Conservation (phyloP, 2,888 invertebrate genomes). For the Latheticus oryzae region DNA sequence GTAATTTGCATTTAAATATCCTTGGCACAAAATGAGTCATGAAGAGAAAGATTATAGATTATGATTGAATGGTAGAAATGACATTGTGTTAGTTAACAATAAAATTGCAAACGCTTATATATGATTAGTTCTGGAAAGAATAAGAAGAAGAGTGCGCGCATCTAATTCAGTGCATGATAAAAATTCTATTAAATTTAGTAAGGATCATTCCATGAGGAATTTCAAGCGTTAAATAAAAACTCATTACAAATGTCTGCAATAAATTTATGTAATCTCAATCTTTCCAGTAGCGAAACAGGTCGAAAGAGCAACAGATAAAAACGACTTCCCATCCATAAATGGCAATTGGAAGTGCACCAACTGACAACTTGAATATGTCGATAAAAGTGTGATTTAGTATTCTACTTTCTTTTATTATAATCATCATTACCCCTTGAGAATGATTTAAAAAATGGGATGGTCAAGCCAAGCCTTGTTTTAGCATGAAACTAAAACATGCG, state of each 20-base stretch:
- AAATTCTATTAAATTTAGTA: conserved; percentile 8
- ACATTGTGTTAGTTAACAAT: conserved; percentile 32
- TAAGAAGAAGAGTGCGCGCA: conserved; percentile 17
- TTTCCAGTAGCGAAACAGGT: conserved; percentile 36
- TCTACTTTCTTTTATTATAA: conserved; percentile 14
- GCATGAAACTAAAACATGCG: conserved; percentile 18
- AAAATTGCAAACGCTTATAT: conserved; percentile 26
- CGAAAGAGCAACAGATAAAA: conserved; percentile 34
- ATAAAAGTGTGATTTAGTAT: conserved; percentile 31
- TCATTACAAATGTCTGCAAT: conserved; percentile 13
- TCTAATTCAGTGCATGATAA: conserved; percentile 17
- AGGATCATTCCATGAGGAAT: not conserved
- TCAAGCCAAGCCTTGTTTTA: conserved; percentile 14
- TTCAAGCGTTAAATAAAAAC: conserved; percentile 7
- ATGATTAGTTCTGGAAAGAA: conserved; percentile 29
- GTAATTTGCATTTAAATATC: conserved; percentile 40
- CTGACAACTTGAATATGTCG: conserved; percentile 32
- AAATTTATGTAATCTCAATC: conserved; percentile 30
- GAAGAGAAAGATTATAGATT: conserved; percentile 31
- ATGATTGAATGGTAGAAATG: conserved; percentile 21
- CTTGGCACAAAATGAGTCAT: conserved; percentile 38
- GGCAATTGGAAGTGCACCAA: conserved; percentile 35
- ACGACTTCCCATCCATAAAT: conserved; percentile 31
- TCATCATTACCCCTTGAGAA: not conserved
- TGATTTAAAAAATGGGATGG: conserved; percentile 8